These are phyloP conservation scores for Drusus annulatus DNA, from an alignment of 1,140 invertebrate genomes.

Conservation along the genomic window DNA sequence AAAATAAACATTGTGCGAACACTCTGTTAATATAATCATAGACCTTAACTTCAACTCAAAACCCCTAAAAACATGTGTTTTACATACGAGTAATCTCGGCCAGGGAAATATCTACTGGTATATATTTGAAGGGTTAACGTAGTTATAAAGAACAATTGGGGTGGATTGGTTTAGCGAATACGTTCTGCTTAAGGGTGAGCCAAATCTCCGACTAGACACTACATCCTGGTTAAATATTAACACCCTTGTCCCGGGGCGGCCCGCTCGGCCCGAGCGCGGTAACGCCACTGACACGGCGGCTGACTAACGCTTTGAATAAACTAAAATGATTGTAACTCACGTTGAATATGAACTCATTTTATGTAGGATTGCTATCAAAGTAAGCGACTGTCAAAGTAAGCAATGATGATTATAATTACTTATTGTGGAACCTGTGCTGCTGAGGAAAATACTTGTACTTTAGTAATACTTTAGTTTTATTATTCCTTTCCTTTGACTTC, in stretches of 20 bases:
- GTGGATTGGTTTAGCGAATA: conserved; percentile 39
- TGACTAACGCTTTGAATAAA: conserved; percentile 22
- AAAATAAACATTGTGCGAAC: too few relatives aligned
- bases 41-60: background rate
- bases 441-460: too few relatives aligned
- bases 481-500: too few relatives aligned
- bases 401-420: too few relatives aligned
- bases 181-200: conserved; percentile 18
- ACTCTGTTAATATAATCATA: too few relatives aligned
- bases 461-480: too few relatives aligned
- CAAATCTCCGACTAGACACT: conserved; percentile 22
- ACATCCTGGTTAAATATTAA: conserved; percentile 42
- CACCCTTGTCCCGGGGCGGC: background rate
- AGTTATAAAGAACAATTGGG: conserved; percentile 42
- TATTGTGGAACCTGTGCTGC: too few relatives aligned
- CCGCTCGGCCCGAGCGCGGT: background rate
- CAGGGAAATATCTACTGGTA: too few relatives aligned
- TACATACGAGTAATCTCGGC: background rate
- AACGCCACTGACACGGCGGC: background rate
- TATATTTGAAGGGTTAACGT: conserved; percentile 8
- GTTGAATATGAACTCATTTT: background rate
- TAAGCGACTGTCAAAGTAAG: too few relatives aligned
- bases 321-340: conserved; percentile 1
- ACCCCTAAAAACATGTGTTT: background rate
- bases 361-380: background rate